A percentile compares a stretch with the other conserved stretches of the same genome.
phyloP scores from a whole-genome alignment of 1,140 invertebrate genomes.

The Drosophila insularis region DNA sequence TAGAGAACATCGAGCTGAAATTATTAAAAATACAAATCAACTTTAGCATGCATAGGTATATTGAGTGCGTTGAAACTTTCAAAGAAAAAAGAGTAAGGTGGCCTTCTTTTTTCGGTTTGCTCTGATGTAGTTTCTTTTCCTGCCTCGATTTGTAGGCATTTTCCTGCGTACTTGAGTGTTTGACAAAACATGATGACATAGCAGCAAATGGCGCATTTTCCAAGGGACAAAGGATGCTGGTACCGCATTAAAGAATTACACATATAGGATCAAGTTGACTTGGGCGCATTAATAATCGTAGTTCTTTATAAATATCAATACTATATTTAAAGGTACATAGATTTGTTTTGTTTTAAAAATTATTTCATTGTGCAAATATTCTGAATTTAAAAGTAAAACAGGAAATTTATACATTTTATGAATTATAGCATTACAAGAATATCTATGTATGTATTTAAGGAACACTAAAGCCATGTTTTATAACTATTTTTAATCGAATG shows the following conservation, averaged over 20 bases:
- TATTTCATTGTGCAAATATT: too few species aligned
- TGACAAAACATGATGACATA: conserved; percentile 36
- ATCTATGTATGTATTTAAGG: too few species aligned
- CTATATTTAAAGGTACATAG: too few species aligned
- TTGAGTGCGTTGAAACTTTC: conserved; percentile 6
- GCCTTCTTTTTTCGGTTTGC: conserved; percentile 9
- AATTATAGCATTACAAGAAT: too few species aligned
- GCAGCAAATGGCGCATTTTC: conserved; percentile 10
- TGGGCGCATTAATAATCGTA: neutral
- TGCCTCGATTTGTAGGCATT: conserved; percentile 31
- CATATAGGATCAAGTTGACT: neutral
- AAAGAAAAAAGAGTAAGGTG: conserved; percentile 13
- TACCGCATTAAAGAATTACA: neutral
- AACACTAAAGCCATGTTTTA: too few species aligned
- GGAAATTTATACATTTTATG: too few species aligned
- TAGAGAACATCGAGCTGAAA: conserved; percentile 28
- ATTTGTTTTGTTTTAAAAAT: too few species aligned
- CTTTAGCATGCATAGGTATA: conserved; percentile 4
- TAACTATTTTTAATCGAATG: too few species aligned
- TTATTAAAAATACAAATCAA: conserved; percentile 4
- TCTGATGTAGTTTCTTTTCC: conserved; percentile 26
- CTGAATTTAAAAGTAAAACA: too few species aligned
- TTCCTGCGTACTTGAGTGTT: conserved; percentile 34
- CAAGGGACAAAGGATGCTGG: neutral
- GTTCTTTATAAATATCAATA: neutral